Conservation (phyloP, 2,888 invertebrate species). For the Leptura quadrifasciata region DNA sequence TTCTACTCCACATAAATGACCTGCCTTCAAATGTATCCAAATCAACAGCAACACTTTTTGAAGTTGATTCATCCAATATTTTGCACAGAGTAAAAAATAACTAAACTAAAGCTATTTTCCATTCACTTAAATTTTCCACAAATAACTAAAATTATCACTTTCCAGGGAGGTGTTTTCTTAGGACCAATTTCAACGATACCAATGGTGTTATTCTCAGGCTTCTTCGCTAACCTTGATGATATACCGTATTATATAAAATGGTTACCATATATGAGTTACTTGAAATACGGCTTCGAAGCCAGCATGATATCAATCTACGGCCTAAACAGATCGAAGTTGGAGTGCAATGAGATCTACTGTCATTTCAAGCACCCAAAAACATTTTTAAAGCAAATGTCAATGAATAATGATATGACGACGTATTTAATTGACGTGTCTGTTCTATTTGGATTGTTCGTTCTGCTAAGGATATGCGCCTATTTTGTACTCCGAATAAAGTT, state of each 20-base stretch:
- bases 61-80: too few species aligned
- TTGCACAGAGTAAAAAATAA: too few species aligned
- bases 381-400: slow-evolving; percentile 90
- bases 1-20: too few species aligned
- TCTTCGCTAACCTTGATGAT: slow-evolving; percentile 94
- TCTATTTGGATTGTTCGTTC: slow-evolving; percentile 86
- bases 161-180: slow-evolving; percentile 80
- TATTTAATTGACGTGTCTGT: slow-evolving; percentile 91
- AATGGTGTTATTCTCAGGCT: slow-evolving; percentile 93
- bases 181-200: slow-evolving; percentile 95
- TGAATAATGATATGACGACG: slow-evolving; percentile 80
- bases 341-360: slow-evolving; percentile 89
- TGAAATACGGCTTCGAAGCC: slow-evolving; percentile 95
- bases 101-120: too few species aligned
- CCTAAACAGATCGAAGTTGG: slow-evolving; percentile 85
- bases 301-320: slow-evolving; percentile 95
- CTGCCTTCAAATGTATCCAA: too few species aligned
- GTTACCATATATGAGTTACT: slow-evolving; percentile 93
- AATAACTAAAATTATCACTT: slow-evolving; percentile 40
- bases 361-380: slow-evolving; percentile 88
- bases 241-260: slow-evolving; percentile 92
- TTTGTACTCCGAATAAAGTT: slow-evolving; percentile 89
- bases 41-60: too few species aligned
- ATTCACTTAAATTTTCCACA: neutral
- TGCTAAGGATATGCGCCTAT: slow-evolving; percentile 86